Conservation (phyloP, 2,888 invertebrate species). For the Theretra japonica region DNA sequence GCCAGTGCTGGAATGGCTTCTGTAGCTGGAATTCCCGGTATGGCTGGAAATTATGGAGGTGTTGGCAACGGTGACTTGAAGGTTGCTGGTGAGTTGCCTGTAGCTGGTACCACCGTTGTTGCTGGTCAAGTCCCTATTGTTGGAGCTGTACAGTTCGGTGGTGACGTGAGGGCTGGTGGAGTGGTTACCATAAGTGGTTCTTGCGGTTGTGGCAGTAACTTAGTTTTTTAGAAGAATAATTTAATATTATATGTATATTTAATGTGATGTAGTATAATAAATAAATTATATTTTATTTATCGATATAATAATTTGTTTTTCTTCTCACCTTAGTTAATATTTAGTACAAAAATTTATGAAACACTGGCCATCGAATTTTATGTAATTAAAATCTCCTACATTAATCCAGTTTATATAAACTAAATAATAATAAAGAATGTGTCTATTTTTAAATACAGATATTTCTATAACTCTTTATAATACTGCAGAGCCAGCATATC, state of each 20-base stretch:
- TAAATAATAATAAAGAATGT: too few species aligned
- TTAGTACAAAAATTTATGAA: too few species aligned
- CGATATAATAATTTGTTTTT: neutral
- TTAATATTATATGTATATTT: slow-evolving; percentile 20
- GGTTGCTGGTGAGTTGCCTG: slow-evolving; percentile 48
- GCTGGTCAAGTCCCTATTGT: slow-evolving; percentile 52
- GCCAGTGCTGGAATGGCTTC: slow-evolving; percentile 3
- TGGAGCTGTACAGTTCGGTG: slow-evolving; percentile 49
- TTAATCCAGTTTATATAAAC: too few species aligned
- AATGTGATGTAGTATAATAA: slow-evolving; percentile 10
- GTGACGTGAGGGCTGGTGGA: slow-evolving; percentile 48
- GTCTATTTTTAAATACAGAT: neutral
- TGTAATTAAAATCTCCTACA: too few species aligned
- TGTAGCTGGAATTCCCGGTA: slow-evolving; percentile 1
- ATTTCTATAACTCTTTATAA: neutral
- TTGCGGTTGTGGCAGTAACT: slow-evolving; percentile 38
- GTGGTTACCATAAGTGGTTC: slow-evolving; percentile 48
- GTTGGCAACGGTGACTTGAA: slow-evolving; percentile 46
- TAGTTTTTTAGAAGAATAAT: slow-evolving; percentile 19
- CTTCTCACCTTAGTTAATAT: too few species aligned
- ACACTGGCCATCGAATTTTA: too few species aligned
- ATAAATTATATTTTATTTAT: slow-evolving; percentile 25
- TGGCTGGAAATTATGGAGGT: slow-evolving; percentile 37
- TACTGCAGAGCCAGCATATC: neutral
- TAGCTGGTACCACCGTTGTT: slow-evolving; percentile 48